These are phyloP conservation scores for Callaeas wilsoni DNA, from an alignment of 2,113 vertebrate genomes.

Conservation along the genomic window DNA sequence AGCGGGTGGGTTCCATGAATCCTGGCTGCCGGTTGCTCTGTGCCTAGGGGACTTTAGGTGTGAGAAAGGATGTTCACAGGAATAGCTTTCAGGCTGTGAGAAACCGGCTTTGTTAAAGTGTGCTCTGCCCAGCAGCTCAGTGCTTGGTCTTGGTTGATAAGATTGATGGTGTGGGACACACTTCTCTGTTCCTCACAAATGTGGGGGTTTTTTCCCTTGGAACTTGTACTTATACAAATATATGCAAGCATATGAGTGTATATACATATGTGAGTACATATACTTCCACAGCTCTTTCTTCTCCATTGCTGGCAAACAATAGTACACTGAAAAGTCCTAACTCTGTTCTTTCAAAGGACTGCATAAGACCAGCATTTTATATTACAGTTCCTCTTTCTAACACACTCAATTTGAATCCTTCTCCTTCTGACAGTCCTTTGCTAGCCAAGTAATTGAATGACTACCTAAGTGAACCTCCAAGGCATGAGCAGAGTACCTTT, in stretches of 20 bases:
- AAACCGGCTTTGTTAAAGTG: accelerated
- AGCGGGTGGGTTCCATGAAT: neutral
- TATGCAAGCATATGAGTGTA: neutral
- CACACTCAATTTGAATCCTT: neutral
- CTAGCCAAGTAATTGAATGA: neutral
- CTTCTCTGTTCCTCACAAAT: neutral
- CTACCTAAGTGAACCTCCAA: neutral
- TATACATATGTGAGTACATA: accelerated
- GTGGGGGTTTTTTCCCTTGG: neutral
- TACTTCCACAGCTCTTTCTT: neutral
- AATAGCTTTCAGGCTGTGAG: neutral
- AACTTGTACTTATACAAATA: neutral
- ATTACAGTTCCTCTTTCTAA: neutral
- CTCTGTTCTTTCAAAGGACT: neutral
- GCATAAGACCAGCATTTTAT: neutral
- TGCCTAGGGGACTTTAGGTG: neutral
- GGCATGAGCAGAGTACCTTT: neutral
- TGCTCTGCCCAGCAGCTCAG: neutral
- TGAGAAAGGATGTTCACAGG: neutral
- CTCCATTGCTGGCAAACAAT: neutral
- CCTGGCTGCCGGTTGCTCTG: neutral
- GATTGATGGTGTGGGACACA: neutral
- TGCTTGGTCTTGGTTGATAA: neutral
- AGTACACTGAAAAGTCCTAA: neutral
- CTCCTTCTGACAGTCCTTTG: neutral